Evolutionary conservation across 2,797 vertebrate genomes (phyloP).

Genomic region (Vespertilio murinus): DNA sequence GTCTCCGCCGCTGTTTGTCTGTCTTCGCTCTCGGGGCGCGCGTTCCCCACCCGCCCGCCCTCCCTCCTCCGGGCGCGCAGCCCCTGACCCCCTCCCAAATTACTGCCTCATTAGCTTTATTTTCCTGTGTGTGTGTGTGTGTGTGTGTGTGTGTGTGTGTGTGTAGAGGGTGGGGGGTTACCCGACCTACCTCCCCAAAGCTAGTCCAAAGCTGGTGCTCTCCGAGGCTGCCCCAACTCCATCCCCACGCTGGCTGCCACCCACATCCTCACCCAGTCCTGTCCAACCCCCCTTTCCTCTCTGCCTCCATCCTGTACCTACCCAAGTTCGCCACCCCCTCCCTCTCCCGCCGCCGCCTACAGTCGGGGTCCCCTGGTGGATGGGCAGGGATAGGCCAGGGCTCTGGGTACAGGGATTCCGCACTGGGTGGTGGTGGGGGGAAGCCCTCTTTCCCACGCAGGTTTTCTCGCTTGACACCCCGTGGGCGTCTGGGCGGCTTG

Average conservation of each 20-base stretch:
- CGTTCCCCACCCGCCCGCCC: slow-evolving; percentile 50
- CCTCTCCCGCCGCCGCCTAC: background rate
- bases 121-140: background rate
- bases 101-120: slow-evolving; percentile 79
- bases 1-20: slow-evolving; percentile 60
- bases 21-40: slow-evolving; percentile 58
- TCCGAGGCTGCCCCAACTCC: background rate
- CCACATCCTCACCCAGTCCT: background rate
- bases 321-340: background rate
- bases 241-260: background rate
- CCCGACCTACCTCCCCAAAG: slow-evolving; percentile 12
- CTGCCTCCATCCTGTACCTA: background rate
- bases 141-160: background rate
- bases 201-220: slow-evolving; percentile 18
- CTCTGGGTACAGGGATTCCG: background rate
- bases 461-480: background rate
- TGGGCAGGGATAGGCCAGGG: background rate
- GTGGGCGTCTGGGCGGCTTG: background rate
- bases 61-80: slow-evolving; percentile 65
- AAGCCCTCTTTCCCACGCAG: background rate
- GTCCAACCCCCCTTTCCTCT: background rate
- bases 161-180: background rate
- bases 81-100: slow-evolving; percentile 73
- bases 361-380: background rate
- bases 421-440: background rate